Percentiles rank a stretch among this genome's conserved stretches.
phyloP scores from a whole-genome alignment of 2,888 invertebrate species.

The Cinara cedri region DNA sequence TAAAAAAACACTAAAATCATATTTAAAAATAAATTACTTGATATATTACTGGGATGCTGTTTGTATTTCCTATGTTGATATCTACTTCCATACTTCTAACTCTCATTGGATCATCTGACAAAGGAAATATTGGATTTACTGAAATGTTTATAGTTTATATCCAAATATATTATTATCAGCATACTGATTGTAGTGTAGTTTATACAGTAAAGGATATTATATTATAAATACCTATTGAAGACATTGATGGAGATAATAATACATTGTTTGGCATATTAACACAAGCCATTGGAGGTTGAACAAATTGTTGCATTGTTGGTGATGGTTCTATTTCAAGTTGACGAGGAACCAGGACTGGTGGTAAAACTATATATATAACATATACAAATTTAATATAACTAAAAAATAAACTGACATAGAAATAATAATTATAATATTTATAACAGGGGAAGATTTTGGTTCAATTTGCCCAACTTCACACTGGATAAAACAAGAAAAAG shows the following conservation, averaged over 20 bases:
- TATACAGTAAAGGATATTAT: too few relatives aligned
- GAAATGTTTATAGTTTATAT: neutral
- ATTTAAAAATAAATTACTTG: neutral
- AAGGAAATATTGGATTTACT: neutral
- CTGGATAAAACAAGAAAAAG: too few relatives aligned
- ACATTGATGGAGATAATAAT: too few relatives aligned
- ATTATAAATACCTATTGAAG: too few relatives aligned
- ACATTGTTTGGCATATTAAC: too few relatives aligned
- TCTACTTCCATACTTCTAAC: neutral
- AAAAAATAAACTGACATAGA: neutral
- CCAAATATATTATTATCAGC: too few relatives aligned
- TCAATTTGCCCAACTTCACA: too few relatives aligned
- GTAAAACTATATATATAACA: slow-evolving; percentile 71
- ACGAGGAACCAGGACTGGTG: slow-evolving; percentile 95
- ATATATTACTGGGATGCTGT: neutral
- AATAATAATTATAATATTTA: too few relatives aligned
- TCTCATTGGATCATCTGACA: neutral
- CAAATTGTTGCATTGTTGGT: neutral
- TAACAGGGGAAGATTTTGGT: too few relatives aligned
- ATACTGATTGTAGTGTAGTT: too few relatives aligned
- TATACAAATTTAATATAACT: slow-evolving; percentile 13
- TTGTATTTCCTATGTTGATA: neutral
- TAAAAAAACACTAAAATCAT: too few relatives aligned
- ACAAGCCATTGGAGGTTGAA: too few relatives aligned
- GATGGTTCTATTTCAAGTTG: slow-evolving; percentile 93